Base-by-base conservation (phyloP, 2,113 vertebrate species). In the Myotis lucifugus region DNA sequence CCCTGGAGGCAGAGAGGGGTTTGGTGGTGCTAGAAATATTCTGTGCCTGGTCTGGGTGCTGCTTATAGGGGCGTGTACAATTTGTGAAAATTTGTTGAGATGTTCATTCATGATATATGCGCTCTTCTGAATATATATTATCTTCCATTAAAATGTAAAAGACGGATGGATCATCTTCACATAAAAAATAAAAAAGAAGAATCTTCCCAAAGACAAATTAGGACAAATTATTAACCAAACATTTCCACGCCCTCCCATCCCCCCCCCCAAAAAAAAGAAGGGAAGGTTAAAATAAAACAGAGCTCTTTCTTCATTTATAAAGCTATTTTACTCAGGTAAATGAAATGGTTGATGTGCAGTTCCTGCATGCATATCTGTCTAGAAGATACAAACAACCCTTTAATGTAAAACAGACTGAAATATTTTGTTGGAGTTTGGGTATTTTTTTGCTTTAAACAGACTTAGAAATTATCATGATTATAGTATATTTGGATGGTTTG, bases 371-470 rank as follows among this genome's bases (percentile, higher is more conserved):
- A 11, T 17, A 9, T n/a, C 50, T 27, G 8, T 52, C 21, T 19
- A 40, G 21, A 93, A 74, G 42, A 79, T 18, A 50, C n/a, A 66
- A 66, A 92, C 1, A 64, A 10, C 27, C 50, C 93, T 89, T 67
- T 6, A 15, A 15, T 48, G 66, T 32, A 77, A 92, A 90, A 61
- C 48, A 81, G 32, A 76, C 17, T 70, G 67, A 72, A 48, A 25
- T 13, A 40, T 11, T 67, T 78, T 34, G 42, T 48, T 50, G 59
- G 81, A 29, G 15, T 15, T n/a, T 59, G 66, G 66, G 25, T 40
- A 23, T 95, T 74, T 73, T 73, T 34, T 64, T 74, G 27, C 32
- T 77, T 77, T 91, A 59, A 88, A 54, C 27, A 72, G 66, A 87
- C 89, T 78, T 82, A 61, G 54, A 93, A 92, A 86, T 34, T 5